Base-by-base conservation (phyloP, 1,140 invertebrate species). In the Trachymyrmex cornetzi region DNA sequence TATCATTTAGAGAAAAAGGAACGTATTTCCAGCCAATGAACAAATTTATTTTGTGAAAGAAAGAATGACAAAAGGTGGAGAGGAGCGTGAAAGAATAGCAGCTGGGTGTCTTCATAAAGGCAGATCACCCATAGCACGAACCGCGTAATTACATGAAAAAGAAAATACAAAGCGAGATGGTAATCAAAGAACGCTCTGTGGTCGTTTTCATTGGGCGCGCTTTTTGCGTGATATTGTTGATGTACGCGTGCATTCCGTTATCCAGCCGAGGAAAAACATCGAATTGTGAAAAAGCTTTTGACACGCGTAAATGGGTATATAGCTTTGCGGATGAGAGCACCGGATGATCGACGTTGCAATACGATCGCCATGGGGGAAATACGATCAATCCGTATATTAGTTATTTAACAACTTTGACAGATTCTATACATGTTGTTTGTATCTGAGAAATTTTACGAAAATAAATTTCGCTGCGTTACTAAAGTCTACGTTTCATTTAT, bases 81-180 rank as follows among this genome's bases (percentile, higher is more conserved):
- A 74, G 57, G n/a, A 55, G 27, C 16, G 53, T 16, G 77, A 38
- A 50, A 72, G 57, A 71, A 19, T 59, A 55, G 24, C 22, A 64
- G 38, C 1, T 34, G 38, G 59, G 24, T 24, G 57, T 55, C 63
- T 86, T 81, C 22, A 81, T 86, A 89, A 61, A 87, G 57, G 34
- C 48, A 30, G 77, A 87, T 82, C 71, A 80, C 30, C 50, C 48
- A 22, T n/a, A 34, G 61, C 55, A 64, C n/a, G 48, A 59, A 55
- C n/a, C 66, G 53, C 77, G 72, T 89, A 89, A 90, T 90, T 90
- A 71, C 59, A 75, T 55, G 87, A 53, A 34, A 86, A 55, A 53
- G 86, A 57, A 44, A 88, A 27, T 27, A 24, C 16, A 22, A 55
- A 38, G 19, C 50, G 44, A 48, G 38, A 61, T 34, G 63, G 30